Conservation (phyloP, 2,797 vertebrate genomes). For the Oreochromis grahami region DNA sequence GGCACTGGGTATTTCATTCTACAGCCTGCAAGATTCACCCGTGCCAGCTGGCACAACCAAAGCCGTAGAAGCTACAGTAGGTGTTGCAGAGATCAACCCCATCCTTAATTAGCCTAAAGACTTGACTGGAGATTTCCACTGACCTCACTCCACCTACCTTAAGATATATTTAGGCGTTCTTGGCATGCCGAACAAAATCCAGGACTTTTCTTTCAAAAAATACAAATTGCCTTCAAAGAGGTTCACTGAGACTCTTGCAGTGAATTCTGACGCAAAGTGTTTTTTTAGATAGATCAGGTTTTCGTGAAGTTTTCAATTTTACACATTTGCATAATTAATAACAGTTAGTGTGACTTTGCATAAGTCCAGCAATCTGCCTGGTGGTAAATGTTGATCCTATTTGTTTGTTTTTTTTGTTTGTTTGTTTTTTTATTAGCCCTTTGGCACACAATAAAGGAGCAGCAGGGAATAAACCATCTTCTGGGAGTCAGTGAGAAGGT, state of each 20-base stretch:
- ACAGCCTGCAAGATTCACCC: constrained; percentile 23
- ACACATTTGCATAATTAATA: not conserved
- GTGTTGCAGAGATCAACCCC: constrained; percentile 73
- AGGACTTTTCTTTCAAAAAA: not conserved
- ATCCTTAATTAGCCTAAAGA: constrained; percentile 72
- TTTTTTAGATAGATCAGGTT: not conserved
- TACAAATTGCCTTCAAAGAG: not conserved
- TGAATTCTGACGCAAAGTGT: not conserved
- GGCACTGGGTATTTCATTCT: not conserved
- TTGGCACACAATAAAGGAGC: not conserved
- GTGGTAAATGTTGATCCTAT: not conserved
- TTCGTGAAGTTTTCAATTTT: not conserved
- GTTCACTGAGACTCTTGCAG: not conserved
- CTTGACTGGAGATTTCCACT: constrained; percentile 70
- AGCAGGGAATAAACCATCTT: not conserved
- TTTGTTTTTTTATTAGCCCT: not conserved
- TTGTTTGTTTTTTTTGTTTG: not conserved
- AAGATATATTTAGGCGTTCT: constrained; percentile 63
- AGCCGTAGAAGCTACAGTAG: constrained; percentile 50
- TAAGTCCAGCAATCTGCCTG: not conserved
- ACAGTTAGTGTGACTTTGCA: not conserved
- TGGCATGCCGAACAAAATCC: constrained; percentile 3
- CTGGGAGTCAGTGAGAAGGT: not conserved
- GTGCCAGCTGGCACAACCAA: constrained; percentile 56
- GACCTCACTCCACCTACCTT: constrained; percentile 64